Conservation (phyloP, 2,888 invertebrate genomes). For the Tachina fera region DNA sequence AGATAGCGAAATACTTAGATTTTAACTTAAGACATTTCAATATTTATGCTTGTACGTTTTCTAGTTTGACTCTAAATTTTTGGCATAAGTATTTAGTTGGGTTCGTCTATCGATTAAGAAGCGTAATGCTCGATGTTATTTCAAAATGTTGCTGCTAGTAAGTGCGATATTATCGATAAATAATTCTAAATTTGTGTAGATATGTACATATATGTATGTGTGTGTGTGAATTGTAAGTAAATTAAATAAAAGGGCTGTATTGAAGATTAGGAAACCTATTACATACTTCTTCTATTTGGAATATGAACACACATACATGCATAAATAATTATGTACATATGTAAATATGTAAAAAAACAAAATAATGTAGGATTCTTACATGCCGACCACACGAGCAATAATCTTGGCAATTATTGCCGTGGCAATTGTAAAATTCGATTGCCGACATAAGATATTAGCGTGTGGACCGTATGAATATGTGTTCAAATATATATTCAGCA, state of each 20-base stretch:
- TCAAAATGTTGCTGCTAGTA: conserved; percentile 66
- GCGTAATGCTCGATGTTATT: conserved; percentile 49
- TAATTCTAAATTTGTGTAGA: not conserved
- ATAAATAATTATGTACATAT: not conserved
- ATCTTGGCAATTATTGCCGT: no score
- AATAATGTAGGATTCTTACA: no score
- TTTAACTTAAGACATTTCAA: conserved; percentile 10
- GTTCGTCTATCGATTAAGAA: conserved; percentile 64
- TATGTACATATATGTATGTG: not conserved
- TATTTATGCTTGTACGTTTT: conserved; percentile 47
- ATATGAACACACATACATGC: not conserved
- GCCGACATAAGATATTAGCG: no score
- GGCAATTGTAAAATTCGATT: no score
- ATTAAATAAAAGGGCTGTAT: not conserved
- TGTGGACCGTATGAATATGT: no score
- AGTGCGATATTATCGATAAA: conserved; percentile 54
- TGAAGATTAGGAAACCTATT: not conserved
- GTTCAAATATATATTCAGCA: no score
- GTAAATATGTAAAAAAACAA: no score
- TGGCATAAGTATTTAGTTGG: conserved; percentile 46
- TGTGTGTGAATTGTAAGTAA: not conserved
- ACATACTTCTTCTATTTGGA: not conserved
- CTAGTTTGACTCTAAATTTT: conserved; percentile 34
- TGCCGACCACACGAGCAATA: no score
- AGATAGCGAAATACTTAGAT: conserved; percentile 6